Conservation (phyloP, 2,888 invertebrate genomes). For the Aphidius colemani region DNA sequence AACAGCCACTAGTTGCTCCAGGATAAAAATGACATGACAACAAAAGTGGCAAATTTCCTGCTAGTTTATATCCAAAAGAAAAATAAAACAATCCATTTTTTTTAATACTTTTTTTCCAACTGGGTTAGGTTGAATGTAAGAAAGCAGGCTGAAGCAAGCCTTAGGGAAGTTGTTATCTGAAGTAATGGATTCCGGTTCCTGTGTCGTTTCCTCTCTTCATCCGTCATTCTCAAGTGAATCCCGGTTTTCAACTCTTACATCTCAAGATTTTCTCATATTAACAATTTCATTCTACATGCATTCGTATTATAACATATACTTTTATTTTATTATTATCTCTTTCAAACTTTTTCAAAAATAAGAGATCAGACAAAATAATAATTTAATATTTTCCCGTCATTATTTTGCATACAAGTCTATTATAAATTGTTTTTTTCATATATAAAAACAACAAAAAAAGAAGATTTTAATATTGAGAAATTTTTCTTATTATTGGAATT, state of each 20-base stretch:
- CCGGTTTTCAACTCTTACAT: neutral
- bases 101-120: neutral
- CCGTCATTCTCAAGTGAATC: conserved; percentile 37
- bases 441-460: too few species aligned
- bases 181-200: conserved; percentile 51
- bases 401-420: too few species aligned
- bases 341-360: too few species aligned
- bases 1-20: conserved; percentile 45
- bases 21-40: conserved; percentile 38
- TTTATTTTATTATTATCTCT: too few species aligned
- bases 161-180: conserved; percentile 48
- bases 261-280: too few species aligned
- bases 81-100: too few species aligned
- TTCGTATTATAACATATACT: too few species aligned
- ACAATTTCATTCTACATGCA: too few species aligned
- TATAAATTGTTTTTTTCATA: too few species aligned
- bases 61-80: conserved; percentile 13
- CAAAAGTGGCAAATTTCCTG: conserved; percentile 50
- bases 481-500: neutral
- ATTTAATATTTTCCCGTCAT: too few species aligned
- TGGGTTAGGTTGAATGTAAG: conserved; percentile 35
- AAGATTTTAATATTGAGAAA: conserved; percentile 2
- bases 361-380: too few species aligned
- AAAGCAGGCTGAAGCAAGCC: conserved; percentile 48
- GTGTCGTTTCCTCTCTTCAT: conserved; percentile 45